A percentile compares a stretch with the other conserved stretches of the same genome.
Conservation (phyloP, 2,888 invertebrate species). For the Drosophila kambysellisi region DNA sequence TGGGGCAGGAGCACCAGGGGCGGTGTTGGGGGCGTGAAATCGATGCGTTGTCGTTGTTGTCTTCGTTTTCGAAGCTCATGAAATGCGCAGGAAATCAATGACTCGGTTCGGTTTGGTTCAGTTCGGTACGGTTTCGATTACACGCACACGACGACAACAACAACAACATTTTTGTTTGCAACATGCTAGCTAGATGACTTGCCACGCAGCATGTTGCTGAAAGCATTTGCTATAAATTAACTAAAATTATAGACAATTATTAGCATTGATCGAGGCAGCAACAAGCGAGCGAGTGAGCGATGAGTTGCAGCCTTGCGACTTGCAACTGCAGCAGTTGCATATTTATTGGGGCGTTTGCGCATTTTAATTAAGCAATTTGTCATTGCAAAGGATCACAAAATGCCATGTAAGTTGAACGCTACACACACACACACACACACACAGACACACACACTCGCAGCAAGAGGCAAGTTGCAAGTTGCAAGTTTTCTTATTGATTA, state of each 20-base stretch:
- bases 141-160: constrained; percentile 62
- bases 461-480: constrained; percentile 19
- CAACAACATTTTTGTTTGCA: constrained; percentile 57
- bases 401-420: constrained; percentile 21
- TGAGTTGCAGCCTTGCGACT: constrained; percentile 45
- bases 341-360: constrained; percentile 79
- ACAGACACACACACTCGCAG: background rate
- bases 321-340: constrained; percentile 61
- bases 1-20: background rate
- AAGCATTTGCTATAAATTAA: constrained; percentile 81
- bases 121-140: constrained; percentile 81
- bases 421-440: background rate
- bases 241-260: constrained; percentile 80
- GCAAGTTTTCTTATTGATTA: constrained; percentile 54
- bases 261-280: constrained; percentile 61
- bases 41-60: constrained; percentile 66
- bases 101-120: constrained; percentile 78
- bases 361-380: constrained; percentile 81
- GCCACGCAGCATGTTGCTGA: constrained; percentile 72
- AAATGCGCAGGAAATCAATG: constrained; percentile 83
- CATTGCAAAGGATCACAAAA: constrained; percentile 54
- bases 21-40: constrained; percentile 66
- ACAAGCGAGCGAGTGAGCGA: constrained; percentile 36
- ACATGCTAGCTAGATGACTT: constrained; percentile 50
- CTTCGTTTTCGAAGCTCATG: constrained; percentile 72